Evolutionary conservation across 1,140 invertebrate genomes (phyloP), one percentile per base, ranked within the genome.

Genomic region (Nephila pilipes): DNA sequence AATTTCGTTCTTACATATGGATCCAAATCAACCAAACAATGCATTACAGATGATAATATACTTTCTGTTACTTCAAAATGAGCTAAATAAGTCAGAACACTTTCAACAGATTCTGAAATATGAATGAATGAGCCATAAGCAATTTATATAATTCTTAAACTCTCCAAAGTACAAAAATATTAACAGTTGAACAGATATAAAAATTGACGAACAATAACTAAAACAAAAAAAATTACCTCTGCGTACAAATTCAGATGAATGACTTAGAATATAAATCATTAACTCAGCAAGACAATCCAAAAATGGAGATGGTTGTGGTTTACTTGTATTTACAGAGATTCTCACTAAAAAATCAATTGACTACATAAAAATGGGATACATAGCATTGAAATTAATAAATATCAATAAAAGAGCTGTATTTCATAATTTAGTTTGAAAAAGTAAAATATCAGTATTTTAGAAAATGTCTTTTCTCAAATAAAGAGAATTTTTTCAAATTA

Each of bases 31-130:
- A 69, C 22, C 25, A 93, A 32, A 36, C 38, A 25, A 20, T 89
- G 57, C 87, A 93, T 85, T 46, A 60, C 4, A 57, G 38, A 2
- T 12, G 38, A n/a, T 38, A 93, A 87, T 29, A 93, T 29, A 46
- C 57, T 90, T 87, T 87, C 81, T 22, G 29, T 79, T 38, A 93
- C 60, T 58, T 93, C 46, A 46, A 55, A 85, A 80, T 93, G 91
- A n/a, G 22, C 18, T 57, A 93, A 93, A 80, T 80, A 93, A 20
- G 55, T n/a, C 10, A 58, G 3, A 57, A 93, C 25, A 29, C 36
- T 58, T 60, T 36, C 1, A 38, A 87, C 29, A 38, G 55, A 75
- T 60, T 93, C 91, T 93, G 38, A 22, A 85, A 85, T 46, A 57
- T 12, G 12, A 58, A 46, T 25, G n/a, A 36, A 25, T 18, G 20